These are phyloP conservation scores for Dasysyrphus albostriatus DNA, from an alignment of 2,888 invertebrate species.

Conservation along the genomic window DNA sequence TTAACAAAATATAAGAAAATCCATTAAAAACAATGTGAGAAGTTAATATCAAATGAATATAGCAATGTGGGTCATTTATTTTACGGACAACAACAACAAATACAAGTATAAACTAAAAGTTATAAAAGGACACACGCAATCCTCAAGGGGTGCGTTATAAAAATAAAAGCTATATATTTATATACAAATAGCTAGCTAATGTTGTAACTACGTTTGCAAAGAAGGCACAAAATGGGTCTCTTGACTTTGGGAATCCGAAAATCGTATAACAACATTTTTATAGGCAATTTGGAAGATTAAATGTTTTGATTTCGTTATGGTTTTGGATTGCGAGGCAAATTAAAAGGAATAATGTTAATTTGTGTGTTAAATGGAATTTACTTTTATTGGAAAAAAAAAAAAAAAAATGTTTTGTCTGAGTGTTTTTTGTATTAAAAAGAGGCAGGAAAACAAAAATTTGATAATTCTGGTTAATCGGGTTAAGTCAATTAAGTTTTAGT, in stretches of 20 bases:
- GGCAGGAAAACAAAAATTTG: background rate
- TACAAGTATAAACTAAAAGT: background rate
- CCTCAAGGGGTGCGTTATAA: slow-evolving; percentile 8
- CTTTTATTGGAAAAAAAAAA: slow-evolving; percentile 15
- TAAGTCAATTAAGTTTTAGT: background rate
- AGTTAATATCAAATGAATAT: slow-evolving; percentile 5
- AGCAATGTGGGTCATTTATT: slow-evolving; percentile 17
- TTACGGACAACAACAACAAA: background rate
- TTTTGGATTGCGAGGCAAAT: slow-evolving; percentile 10
- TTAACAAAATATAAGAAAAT: too few relatives aligned
- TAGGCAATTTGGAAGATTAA: slow-evolving; percentile 31
- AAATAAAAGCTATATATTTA: background rate
- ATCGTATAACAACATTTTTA: slow-evolving; percentile 29
- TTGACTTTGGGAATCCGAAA: slow-evolving; percentile 34
- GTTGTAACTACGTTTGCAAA: background rate
- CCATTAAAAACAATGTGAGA: background rate
- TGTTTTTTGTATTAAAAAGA: slow-evolving; percentile 3
- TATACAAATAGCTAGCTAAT: too few relatives aligned
- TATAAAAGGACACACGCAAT: slow-evolving; percentile 20
- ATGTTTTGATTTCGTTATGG: slow-evolving; percentile 27
- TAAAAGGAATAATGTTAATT: slow-evolving; percentile 19
- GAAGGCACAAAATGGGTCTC: background rate
- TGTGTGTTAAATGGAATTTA: slow-evolving; percentile 18
- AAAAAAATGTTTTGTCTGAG: background rate
- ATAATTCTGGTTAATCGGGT: background rate